Evolutionary conservation across 2,797 vertebrate genomes (phyloP), one percentile per base, ranked within the genome.

Genomic region (Naso thynnoides): DNA sequence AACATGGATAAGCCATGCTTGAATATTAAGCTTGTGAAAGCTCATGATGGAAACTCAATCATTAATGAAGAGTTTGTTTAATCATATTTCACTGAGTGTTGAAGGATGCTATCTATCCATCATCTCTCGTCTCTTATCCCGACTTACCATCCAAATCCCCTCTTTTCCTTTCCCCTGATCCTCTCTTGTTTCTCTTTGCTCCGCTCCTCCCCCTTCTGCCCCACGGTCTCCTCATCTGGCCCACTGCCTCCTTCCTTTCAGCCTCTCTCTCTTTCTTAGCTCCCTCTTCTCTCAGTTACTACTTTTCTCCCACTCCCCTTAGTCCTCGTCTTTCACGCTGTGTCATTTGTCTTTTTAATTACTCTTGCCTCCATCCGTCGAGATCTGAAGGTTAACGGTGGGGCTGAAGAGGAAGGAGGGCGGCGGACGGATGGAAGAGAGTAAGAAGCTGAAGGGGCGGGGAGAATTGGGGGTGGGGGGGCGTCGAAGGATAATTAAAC

Each of bases 401-500:
- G 16, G 45, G 27, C 24, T 26, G 16, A 10, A 47, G 21, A 8
- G 29, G 18, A 44, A 50, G 14, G 27, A 53, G 45, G 53, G 41
- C 13, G 57, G 45, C 50, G 54, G 65, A 80, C 16, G 7, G 38
- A 70, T 65, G 26, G 49, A 18, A 33, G 27, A 48, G 50, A 55
- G 59, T 27, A 58, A 57, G 23, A 16, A 42, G 56, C 23, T 5
- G 6, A 26, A 8, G 15, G 6, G 7, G 57, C 11, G 7, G 42
- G 18, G 29, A n/a, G 21, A 13, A 3, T 15, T 0, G 60, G 21
- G 55, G 53, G 15, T 23, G 23, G 45, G 31, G 57, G 70, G 11
- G 60, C 75, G 81, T 84, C 19, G 16, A 13, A 5, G 80, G 70
- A 85, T 91, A 91, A 91, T 92, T 90, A 91, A 88, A 86, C 86